Conservation (phyloP, 1,140 invertebrate species). For the Brachionus sp. region DNA sequence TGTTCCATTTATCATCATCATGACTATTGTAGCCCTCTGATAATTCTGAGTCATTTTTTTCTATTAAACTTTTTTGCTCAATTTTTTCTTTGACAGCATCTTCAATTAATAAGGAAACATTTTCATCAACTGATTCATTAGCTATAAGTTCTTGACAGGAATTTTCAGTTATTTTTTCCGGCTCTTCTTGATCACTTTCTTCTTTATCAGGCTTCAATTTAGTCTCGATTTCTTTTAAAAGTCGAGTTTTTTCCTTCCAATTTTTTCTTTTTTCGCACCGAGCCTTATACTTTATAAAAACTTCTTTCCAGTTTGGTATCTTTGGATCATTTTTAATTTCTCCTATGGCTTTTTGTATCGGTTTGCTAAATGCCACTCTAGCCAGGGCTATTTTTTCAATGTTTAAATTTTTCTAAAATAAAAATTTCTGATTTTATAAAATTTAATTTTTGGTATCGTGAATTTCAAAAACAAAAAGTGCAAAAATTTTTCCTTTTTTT, state of each 20-base stretch:
- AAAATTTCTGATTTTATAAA: no score
- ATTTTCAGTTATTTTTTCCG: not conserved
- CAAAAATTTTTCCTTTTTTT: no score
- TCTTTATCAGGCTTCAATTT: not conserved
- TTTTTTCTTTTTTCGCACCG: constrained; percentile 43
- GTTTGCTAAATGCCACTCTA: constrained; percentile 13
- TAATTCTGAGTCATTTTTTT: not conserved
- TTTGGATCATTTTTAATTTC: constrained; percentile 39
- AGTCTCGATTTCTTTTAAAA: constrained; percentile 32
- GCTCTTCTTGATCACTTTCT: not conserved
- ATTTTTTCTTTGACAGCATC: not conserved
- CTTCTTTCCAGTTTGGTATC: constrained; percentile 12
- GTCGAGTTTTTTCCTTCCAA: constrained; percentile 42
- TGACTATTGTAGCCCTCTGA: constrained; percentile 15
- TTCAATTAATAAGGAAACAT: no score
- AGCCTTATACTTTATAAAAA: constrained; percentile 35
- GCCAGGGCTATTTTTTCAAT: constrained; percentile 16
- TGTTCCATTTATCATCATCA: constrained; percentile 28
- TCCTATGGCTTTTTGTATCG: not conserved
- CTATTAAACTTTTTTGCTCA: not conserved
- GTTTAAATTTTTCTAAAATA: not conserved
- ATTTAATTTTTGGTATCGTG: no score
- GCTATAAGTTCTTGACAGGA: not conserved
- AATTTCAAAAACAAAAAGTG: no score
- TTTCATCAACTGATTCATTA: no score